A percentile compares a stretch with the other conserved stretches of the same genome.
phyloP scores from a whole-genome alignment of 2,113 vertebrate species.

The Isichthys henryi region DNA sequence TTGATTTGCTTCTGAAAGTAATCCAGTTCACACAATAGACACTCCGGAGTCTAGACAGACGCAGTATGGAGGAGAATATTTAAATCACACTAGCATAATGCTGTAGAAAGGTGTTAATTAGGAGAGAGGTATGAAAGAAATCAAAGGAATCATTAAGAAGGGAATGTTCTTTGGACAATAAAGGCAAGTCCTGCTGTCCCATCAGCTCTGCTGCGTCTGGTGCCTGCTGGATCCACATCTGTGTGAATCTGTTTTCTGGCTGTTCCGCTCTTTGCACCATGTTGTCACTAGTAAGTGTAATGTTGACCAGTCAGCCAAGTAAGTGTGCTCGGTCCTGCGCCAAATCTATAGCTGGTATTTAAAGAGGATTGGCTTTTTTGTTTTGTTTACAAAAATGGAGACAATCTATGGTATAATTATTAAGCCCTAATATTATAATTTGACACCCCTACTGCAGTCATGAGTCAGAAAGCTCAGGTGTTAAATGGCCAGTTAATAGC shows the following conservation, averaged over 20 bases:
- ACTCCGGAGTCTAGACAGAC: background rate
- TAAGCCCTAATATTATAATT: background rate
- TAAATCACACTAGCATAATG: background rate
- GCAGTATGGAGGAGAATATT: background rate
- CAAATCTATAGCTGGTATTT: background rate
- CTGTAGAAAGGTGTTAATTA: background rate
- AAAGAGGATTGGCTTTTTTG: background rate
- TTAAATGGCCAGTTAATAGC: conserved; percentile 9
- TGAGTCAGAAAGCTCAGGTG: conserved; percentile 10
- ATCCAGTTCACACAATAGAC: background rate
- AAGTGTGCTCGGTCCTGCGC: background rate
- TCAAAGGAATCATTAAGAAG: background rate
- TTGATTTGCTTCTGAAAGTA: background rate
- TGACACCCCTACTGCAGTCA: background rate
- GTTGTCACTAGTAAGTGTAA: background rate
- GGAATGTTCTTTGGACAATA: background rate
- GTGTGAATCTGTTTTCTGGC: background rate
- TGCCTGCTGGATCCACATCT: background rate
- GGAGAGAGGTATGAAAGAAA: background rate
- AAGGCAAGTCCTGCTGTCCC: background rate
- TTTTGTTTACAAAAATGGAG: background rate
- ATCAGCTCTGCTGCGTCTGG: background rate
- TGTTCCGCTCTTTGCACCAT: background rate
- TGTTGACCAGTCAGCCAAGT: too few relatives aligned
- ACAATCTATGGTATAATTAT: background rate